Percentiles rank a stretch among this genome's conserved stretches.
phyloP scores from a whole-genome alignment of 2,113 vertebrate genomes.

The Alligator mississippiensis region DNA sequence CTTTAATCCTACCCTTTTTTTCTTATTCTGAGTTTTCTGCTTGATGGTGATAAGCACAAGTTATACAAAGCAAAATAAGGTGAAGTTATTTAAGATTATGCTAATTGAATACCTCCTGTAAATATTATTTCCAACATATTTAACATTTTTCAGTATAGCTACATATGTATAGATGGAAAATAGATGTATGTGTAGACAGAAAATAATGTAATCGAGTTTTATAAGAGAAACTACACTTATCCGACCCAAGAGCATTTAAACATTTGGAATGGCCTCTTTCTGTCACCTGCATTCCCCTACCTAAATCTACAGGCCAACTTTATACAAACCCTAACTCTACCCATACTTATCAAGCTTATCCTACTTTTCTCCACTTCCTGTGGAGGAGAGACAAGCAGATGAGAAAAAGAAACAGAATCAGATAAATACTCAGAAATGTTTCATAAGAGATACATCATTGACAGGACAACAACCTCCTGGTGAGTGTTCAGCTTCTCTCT shows the following conservation, averaged over 20 bases:
- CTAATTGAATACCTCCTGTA: slow-evolving; percentile 24
- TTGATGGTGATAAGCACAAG: slow-evolving; percentile 24
- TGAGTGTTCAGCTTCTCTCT: slow-evolving; percentile 4
- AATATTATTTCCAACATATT: background rate
- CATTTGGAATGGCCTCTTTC: background rate
- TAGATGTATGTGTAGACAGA: background rate
- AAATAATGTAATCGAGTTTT: slow-evolving; percentile 27
- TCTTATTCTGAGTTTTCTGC: slow-evolving; percentile 11
- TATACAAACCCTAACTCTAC: background rate
- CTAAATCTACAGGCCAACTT: background rate
- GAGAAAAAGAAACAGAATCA: slow-evolving; percentile 9
- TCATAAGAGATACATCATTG: slow-evolving; percentile 18
- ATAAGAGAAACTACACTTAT: background rate
- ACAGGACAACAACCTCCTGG: background rate
- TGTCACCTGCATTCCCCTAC: slow-evolving; percentile 36
- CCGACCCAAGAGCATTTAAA: slow-evolving; percentile 7
- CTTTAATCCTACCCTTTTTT: background rate
- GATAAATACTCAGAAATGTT: slow-evolving; percentile 30
- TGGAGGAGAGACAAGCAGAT: slow-evolving; percentile 20
- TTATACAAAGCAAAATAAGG: slow-evolving; percentile 36
- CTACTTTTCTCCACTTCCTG: background rate
- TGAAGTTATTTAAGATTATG: background rate
- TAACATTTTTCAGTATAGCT: slow-evolving; percentile 24
- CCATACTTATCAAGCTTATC: slow-evolving; percentile 18
- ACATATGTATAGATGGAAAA: background rate